Evolutionary conservation across 2,888 invertebrate species (phyloP).

Genomic region (Tetragnatha montana): DNA sequence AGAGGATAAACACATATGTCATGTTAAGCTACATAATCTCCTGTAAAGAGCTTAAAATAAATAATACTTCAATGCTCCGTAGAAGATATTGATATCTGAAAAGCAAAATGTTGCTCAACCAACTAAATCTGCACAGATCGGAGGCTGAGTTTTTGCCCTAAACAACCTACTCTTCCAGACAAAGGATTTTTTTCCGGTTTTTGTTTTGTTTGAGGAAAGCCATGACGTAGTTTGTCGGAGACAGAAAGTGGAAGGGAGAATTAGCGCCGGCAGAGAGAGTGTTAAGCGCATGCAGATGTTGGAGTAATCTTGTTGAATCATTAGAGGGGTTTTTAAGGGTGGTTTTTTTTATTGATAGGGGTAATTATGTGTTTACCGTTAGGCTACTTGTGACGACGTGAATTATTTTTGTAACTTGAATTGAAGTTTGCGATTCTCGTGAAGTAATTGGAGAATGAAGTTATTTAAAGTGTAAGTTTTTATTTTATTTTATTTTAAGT

Average conservation of each 20-base stretch:
- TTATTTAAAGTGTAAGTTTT: too few relatives aligned
- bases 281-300: background rate
- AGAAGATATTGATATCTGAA: background rate
- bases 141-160: background rate
- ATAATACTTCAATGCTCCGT: background rate
- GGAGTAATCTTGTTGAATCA: background rate
- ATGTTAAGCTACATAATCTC: background rate
- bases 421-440: too few relatives aligned
- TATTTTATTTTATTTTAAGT: too few relatives aligned
- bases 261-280: background rate
- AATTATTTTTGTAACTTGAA: too few relatives aligned
- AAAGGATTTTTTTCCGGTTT: background rate
- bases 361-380: too few relatives aligned
- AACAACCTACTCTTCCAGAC: background rate
- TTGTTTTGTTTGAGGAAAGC: background rate
- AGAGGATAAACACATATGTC: slow-evolving; percentile 1
- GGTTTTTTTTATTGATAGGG: too few relatives aligned
- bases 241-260: background rate
- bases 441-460: too few relatives aligned
- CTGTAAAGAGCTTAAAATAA: slow-evolving; percentile 1
- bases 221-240: background rate
- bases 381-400: too few relatives aligned
- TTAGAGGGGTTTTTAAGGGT: too few relatives aligned
- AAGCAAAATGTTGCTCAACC: background rate
- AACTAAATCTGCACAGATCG: background rate